phyloP scores from a whole-genome alignment of 1,140 invertebrate species.

The Leptestheria dahalacensis region DNA sequence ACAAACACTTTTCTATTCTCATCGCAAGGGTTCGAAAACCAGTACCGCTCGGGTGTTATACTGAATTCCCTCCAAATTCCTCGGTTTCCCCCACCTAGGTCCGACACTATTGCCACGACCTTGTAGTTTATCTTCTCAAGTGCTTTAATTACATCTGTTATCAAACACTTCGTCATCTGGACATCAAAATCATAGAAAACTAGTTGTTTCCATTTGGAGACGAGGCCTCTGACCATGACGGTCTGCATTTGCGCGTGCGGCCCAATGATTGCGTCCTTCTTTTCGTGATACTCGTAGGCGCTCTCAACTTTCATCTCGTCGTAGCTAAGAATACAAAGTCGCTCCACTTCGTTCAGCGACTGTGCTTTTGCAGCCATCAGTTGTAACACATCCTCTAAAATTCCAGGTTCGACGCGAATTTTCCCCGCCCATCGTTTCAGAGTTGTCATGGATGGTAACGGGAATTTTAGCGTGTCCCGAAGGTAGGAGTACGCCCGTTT shows the following conservation, averaged over 20 bases:
- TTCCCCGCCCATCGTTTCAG: slow-evolving; percentile 11
- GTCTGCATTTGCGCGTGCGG: slow-evolving; percentile 17
- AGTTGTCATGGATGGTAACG: slow-evolving; percentile 8
- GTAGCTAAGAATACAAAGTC: slow-evolving; percentile 11
- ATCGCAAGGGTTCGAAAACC: slow-evolving; percentile 16
- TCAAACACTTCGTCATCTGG: slow-evolving; percentile 19
- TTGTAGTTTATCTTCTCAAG: slow-evolving; percentile 16
- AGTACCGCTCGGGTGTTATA: neutral
- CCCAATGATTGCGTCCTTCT: neutral
- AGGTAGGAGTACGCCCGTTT: slow-evolving; percentile 2
- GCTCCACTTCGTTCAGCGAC: slow-evolving; percentile 1
- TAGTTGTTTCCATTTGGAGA: slow-evolving; percentile 25
- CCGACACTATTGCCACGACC: slow-evolving; percentile 15
- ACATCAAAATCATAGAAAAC: slow-evolving; percentile 24
- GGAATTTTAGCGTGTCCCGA: slow-evolving; percentile 1
- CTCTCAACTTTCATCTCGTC: slow-evolving; percentile 15
- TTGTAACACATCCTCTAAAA: slow-evolving; percentile 2
- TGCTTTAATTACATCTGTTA: slow-evolving; percentile 16
- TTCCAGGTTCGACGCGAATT: slow-evolving; percentile 5
- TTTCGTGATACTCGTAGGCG: slow-evolving; percentile 7
- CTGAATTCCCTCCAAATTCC: slow-evolving; percentile 14
- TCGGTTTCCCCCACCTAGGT: slow-evolving; percentile 16
- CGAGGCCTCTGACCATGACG: slow-evolving; percentile 19
- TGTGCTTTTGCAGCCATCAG: slow-evolving; percentile 5
- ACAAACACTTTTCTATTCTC: slow-evolving; percentile 13